Evolutionary conservation across 1,140 invertebrate species (phyloP).

Genomic region (Halesus radiatus): DNA sequence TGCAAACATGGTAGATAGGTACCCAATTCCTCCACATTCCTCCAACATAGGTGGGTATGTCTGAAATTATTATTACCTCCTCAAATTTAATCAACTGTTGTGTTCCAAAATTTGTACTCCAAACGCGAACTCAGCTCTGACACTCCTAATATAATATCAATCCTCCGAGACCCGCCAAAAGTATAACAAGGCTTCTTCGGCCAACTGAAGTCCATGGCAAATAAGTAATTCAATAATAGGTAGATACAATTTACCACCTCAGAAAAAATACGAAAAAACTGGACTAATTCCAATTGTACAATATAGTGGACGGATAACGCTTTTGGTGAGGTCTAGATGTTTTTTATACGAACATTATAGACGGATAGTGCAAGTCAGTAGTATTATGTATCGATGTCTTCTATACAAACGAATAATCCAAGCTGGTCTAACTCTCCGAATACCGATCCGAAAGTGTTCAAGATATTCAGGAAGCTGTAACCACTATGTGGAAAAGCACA

Average conservation of each 20-base stretch:
- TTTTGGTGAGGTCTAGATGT: background rate
- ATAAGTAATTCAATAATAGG: background rate
- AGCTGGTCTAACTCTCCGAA: conserved; percentile 18
- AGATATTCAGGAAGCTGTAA: background rate
- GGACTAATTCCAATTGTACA: background rate
- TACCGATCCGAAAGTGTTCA: background rate
- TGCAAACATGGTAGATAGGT: too few species aligned
- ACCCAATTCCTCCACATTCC: too few species aligned
- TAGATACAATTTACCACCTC: background rate
- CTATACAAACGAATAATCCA: conserved; percentile 38
- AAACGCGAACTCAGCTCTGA: conserved; percentile 13
- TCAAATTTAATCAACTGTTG: background rate
- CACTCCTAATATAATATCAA: conserved; percentile 44
- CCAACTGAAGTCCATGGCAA: background rate
- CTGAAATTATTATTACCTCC: too few species aligned
- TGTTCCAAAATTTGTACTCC: conserved; percentile 41
- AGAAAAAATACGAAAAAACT: background rate
- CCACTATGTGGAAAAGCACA: background rate
- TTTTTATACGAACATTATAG: background rate
- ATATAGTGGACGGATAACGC: background rate
- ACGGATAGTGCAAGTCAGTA: conserved; percentile 10
- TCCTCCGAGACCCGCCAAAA: conserved; percentile 41
- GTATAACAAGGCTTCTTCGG: conserved; percentile 1
- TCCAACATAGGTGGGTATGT: too few species aligned
- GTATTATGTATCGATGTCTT: conserved; percentile 47